These are phyloP conservation scores for Lontra canadensis DNA, from an alignment of 2,113 vertebrate species.

Conservation along the genomic window DNA sequence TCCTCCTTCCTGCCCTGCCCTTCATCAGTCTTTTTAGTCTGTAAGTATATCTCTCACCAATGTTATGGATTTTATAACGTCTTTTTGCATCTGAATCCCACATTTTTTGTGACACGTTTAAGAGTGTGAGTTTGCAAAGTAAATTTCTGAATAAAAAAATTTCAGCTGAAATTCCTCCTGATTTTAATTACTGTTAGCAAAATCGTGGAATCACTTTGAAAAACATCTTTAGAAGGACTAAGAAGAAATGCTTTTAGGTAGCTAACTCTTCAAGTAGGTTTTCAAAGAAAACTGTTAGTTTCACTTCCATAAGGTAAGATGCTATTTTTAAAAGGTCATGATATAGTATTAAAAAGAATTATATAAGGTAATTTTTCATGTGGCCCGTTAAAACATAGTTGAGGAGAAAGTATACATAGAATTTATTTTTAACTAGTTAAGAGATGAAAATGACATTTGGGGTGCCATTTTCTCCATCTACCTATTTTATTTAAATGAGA, in stretches of 20 bases:
- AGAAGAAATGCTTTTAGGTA: slow-evolving; percentile 24
- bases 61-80: not conserved
- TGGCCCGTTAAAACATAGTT: slow-evolving; percentile 46
- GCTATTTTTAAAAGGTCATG: slow-evolving; percentile 60
- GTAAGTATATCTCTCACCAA: not conserved
- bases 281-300: slow-evolving; percentile 60
- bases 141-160: not conserved
- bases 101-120: not conserved
- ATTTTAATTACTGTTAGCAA: slow-evolving; percentile 20
- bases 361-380: slow-evolving; percentile 63
- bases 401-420: slow-evolving; percentile 36
- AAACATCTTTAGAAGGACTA: not conserved
- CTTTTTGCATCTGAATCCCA: not conserved
- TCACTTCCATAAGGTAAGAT: slow-evolving; percentile 53
- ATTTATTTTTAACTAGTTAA: slow-evolving; percentile 61
- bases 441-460: slow-evolving; percentile 26
- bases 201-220: not conserved
- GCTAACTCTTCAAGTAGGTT: not conserved
- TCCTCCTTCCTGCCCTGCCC: not conserved
- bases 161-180: not conserved
- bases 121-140: not conserved
- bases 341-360: slow-evolving; percentile 45
- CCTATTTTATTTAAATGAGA: slow-evolving; percentile 39
- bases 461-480: not conserved
- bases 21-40: not conserved